These are phyloP conservation scores for Margarornis squamiger DNA, from an alignment of 2,797 vertebrate species.

Conservation along the genomic window DNA sequence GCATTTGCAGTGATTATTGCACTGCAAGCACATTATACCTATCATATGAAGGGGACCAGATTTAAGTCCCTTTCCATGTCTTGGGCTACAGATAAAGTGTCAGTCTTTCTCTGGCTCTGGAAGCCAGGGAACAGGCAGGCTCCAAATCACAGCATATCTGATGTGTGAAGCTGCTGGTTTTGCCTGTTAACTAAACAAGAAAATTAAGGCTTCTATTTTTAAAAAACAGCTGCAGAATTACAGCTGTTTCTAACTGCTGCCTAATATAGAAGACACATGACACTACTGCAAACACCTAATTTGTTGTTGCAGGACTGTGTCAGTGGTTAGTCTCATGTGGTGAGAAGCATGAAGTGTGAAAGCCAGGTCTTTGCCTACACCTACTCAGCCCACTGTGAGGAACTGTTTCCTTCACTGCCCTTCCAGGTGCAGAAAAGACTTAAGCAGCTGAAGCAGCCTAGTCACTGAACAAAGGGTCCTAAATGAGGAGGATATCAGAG, in stretches of 20 bases:
- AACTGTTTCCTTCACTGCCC: fast-evolving
- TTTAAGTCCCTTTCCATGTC: not conserved
- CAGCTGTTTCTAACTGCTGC: not conserved
- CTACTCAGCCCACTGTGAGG: not conserved
- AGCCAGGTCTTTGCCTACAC: not conserved
- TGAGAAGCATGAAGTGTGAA: fast-evolving
- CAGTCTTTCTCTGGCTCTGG: not conserved
- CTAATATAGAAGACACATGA: fast-evolving
- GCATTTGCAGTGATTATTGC: not conserved
- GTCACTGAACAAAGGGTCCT: not conserved
- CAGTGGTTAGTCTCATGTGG: not conserved
- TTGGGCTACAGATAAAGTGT: fast-evolving
- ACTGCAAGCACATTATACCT: fast-evolving
- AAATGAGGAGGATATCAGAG: not conserved
- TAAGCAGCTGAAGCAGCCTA: not conserved
- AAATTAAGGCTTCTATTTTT: not conserved
- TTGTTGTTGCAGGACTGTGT: not conserved
- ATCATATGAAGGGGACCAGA: fast-evolving
- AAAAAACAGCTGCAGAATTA: not conserved
- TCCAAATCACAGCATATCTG: not conserved
- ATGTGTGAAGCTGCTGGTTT: fast-evolving
- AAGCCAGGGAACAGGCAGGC: not conserved
- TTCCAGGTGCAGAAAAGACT: not conserved
- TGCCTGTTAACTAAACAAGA: not conserved
- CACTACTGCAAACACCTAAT: not conserved